A percentile compares a stretch with the other conserved stretches of the same genome.
Evolutionary conservation across 2,113 vertebrate species (phyloP).

Genomic region (Coptodon rendalli): DNA sequence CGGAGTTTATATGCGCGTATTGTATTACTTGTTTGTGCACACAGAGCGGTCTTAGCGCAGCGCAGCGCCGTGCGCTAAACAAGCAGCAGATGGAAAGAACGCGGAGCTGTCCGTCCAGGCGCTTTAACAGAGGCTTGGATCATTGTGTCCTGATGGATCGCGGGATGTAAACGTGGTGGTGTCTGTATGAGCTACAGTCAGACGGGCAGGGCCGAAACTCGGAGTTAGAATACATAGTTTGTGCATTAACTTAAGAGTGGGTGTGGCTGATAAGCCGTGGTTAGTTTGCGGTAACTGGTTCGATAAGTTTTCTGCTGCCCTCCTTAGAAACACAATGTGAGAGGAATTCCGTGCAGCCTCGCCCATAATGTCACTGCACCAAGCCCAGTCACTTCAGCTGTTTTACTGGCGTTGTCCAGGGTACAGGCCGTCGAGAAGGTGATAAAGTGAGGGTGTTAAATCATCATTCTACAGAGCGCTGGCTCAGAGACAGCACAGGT

Average conservation of each 20-base stretch:
- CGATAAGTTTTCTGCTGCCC: slow-evolving; percentile 25
- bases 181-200: neutral
- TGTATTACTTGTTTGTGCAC: neutral
- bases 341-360: slow-evolving; percentile 5
- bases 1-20: neutral
- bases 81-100: neutral
- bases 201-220: neutral
- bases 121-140: neutral
- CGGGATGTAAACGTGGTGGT: neutral
- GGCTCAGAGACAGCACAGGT: neutral
- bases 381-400: neutral
- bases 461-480: neutral
- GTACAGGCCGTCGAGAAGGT: rapidly evolving
- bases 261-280: slow-evolving; percentile 43
- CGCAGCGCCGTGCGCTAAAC: neutral
- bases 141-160: neutral
- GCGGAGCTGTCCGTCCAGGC: neutral
- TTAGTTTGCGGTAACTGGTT: slow-evolving; percentile 49
- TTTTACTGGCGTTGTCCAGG: neutral
- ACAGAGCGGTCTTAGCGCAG: neutral
- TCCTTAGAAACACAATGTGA: neutral
- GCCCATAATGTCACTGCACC: neutral
- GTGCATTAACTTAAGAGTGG: neutral
- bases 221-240: neutral
- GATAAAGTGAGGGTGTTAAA: neutral